Base-by-base conservation (phyloP, 2,888 invertebrate genomes). In the Protophormia terraenovae region DNA sequence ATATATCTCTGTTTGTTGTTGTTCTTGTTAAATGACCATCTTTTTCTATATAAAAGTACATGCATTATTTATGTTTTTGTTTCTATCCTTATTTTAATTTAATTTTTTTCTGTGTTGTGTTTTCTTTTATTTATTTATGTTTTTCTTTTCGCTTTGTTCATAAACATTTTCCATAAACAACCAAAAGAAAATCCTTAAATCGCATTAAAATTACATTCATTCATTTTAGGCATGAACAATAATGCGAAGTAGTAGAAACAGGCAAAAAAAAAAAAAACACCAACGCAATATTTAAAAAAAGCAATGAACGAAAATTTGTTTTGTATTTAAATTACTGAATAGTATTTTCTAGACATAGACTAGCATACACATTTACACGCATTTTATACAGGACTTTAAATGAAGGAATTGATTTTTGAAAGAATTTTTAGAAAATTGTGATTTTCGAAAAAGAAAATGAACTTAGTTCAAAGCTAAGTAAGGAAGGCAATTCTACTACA, bases 21-120 rank as follows among this genome's bases (percentile, higher is more conserved):
- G 35, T 53, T 47, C 32, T 41, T 24, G 7, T 14, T n/a, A 35
- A 50, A 14, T 38, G 19, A 19, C 47, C 58, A 58, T 41, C n/a
- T 73, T n/a, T 32, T 4, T 16, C 14, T 35, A n/a, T n/a, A n/a
- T n/a, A n/a, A n/a, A n/a, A n/a, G n/a, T 38, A 53, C 16, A 67
- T 14, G 12, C 29, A 45, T 14, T 45, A n/a, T 32, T 29, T 3
- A 2, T 55, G 88, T 87, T 88, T 88, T 88, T 89, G 87, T 86
- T 88, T 87, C 87, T 88, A 86, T 87, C 87, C 87, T 88, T 88
- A 47, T 64, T 47, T 16, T 5, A 6, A 1, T 62, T 62, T 6
- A 27, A 81, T 88, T 88, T 24, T 53, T 29, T n/a, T n/a, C n/a
- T n/a, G n/a, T n/a, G n/a, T n/a, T n/a, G n/a, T n/a, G n/a, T n/a